Conservation (phyloP, 2,113 vertebrate species). For the Catharus fuscescens region DNA sequence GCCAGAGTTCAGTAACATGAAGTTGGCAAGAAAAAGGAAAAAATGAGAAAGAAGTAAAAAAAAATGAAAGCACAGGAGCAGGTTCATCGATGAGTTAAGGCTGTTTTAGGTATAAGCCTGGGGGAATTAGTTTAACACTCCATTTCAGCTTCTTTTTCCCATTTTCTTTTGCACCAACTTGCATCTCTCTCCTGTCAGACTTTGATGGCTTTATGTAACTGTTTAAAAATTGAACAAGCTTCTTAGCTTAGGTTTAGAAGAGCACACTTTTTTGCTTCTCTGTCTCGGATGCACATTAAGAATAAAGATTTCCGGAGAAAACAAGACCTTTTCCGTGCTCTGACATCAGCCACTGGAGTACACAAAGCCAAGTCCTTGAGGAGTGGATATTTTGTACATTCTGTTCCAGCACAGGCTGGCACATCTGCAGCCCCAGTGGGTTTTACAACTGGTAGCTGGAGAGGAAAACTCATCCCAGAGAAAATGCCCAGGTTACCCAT, state of each 20-base stretch:
- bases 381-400: slow-evolving; percentile 37
- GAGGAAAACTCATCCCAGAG: background rate
- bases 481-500: background rate
- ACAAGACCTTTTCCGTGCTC: slow-evolving; percentile 51
- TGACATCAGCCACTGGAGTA: slow-evolving; percentile 39
- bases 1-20: background rate
- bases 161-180: slow-evolving; percentile 43
- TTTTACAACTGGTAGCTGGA: background rate
- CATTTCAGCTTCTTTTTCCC: slow-evolving; percentile 40
- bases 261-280: slow-evolving; percentile 20
- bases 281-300: slow-evolving; percentile 48
- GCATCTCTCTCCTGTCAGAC: slow-evolving; percentile 60
- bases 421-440: background rate
- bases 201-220: slow-evolving; percentile 76
- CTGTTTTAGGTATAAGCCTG: slow-evolving; percentile 56
- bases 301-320: slow-evolving; percentile 46
- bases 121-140: slow-evolving; percentile 56
- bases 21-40: background rate
- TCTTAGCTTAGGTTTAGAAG: slow-evolving; percentile 71
- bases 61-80: background rate
- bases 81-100: slow-evolving; percentile 25
- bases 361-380: slow-evolving; percentile 52
- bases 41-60: background rate
- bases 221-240: slow-evolving; percentile 77
- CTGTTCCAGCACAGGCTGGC: background rate